Evolutionary conservation across 2,888 invertebrate species (phyloP).

Genomic region (Orgyia antiqua): DNA sequence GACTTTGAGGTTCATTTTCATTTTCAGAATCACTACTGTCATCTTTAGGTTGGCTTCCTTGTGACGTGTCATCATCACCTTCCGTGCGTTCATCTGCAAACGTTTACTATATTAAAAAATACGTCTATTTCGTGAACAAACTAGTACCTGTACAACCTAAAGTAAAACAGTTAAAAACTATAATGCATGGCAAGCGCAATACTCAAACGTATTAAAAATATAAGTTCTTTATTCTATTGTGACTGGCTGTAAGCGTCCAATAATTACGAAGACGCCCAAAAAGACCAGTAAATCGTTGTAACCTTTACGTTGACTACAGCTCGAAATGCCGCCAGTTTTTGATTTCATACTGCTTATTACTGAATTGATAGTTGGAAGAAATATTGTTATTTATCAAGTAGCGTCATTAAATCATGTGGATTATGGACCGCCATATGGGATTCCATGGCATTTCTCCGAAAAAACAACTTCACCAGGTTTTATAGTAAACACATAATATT

Average conservation of each 20-base stretch:
- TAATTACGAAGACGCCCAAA: slow-evolving; percentile 49
- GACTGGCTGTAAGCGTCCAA: slow-evolving; percentile 32
- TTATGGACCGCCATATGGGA: slow-evolving; percentile 77
- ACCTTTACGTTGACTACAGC: slow-evolving; percentile 44
- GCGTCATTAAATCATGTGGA: slow-evolving; percentile 76
- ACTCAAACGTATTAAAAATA: slow-evolving; percentile 25
- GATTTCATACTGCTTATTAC: slow-evolving; percentile 20
- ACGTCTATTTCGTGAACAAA: neutral
- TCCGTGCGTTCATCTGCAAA: slow-evolving; percentile 68
- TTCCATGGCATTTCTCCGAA: slow-evolving; percentile 76
- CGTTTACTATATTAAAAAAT: slow-evolving; percentile 13
- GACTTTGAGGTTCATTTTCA: slow-evolving; percentile 58
- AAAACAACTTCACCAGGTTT: slow-evolving; percentile 64
- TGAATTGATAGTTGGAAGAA: slow-evolving; percentile 33
- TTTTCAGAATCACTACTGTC: slow-evolving; percentile 66
- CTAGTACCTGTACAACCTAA: too few species aligned
- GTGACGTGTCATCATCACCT: slow-evolving; percentile 71
- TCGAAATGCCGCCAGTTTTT: slow-evolving; percentile 26
- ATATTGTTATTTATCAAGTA: slow-evolving; percentile 46
- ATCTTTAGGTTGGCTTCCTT: slow-evolving; percentile 68
- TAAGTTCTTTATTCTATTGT: slow-evolving; percentile 20
- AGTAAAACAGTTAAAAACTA: too few species aligned
- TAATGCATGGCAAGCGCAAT: too few species aligned
- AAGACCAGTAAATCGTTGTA: slow-evolving; percentile 53
- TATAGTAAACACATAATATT: slow-evolving; percentile 43